phyloP scores from a whole-genome alignment of 2,888 invertebrate genomes.

The Epinotia demarniana region DNA sequence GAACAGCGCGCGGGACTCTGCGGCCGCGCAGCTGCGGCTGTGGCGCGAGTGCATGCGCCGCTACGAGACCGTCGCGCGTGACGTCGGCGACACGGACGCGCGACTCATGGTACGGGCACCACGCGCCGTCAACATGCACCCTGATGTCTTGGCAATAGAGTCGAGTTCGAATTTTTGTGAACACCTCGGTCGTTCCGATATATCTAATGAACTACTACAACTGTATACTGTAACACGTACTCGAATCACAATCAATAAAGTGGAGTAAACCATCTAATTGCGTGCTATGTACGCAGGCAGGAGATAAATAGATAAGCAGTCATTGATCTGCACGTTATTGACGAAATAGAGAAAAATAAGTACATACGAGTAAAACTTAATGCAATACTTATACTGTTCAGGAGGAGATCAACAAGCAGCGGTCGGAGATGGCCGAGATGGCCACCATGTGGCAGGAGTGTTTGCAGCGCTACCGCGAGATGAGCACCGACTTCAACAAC shows the following conservation, averaged over 20 bases:
- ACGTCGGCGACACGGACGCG: constrained; percentile 80
- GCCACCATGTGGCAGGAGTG: constrained; percentile 81
- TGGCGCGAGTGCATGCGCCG: constrained; percentile 81
- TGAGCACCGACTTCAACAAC: constrained; percentile 77
- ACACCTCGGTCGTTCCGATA: no score
- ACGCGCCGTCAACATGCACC: no score
- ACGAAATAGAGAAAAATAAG: no score
- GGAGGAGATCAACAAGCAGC: constrained; percentile 80
- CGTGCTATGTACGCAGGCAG: no score
- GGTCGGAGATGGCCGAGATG: constrained; percentile 80
- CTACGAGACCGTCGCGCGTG: constrained; percentile 78
- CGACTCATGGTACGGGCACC: constrained; percentile 70
- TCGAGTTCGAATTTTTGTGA: no score
- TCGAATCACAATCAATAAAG: no score
- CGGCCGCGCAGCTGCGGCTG: constrained; percentile 73
- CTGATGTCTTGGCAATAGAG: no score
- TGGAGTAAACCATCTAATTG: no score
- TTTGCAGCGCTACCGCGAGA: constrained; percentile 77
- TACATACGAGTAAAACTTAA: background rate
- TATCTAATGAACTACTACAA: no score
- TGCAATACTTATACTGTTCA: constrained; percentile 46
- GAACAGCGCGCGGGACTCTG: constrained; percentile 67
- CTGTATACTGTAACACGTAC: no score
- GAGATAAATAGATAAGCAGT: no score
- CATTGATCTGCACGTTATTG: no score